Evolutionary conservation across 2,797 vertebrate genomes (phyloP).

Genomic region (Ambastaia sidthimunki): DNA sequence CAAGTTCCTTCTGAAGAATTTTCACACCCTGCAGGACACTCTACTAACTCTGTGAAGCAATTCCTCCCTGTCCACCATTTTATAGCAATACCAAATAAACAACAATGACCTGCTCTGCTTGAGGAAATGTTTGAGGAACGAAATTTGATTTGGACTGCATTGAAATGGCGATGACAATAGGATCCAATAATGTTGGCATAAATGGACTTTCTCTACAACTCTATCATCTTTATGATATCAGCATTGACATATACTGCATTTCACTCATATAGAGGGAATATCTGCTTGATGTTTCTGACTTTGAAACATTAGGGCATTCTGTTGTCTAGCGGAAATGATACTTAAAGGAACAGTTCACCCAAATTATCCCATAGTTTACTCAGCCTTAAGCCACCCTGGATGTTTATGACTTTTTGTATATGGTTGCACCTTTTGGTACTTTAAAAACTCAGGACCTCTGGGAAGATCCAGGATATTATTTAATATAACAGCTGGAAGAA

Average conservation of each 20-base stretch:
- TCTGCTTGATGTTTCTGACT: background rate
- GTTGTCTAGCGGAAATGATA: background rate
- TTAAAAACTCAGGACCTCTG: no score
- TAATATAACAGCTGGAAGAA: no score
- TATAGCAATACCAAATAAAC: constrained; percentile 57
- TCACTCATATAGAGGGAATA: background rate
- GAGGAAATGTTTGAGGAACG: constrained; percentile 41
- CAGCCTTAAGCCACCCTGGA: no score
- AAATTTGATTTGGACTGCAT: constrained; percentile 58
- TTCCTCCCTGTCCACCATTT: constrained; percentile 61
- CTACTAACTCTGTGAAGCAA: constrained; percentile 60
- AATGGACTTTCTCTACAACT: constrained; percentile 44
- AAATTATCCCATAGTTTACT: no score
- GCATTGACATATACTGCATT: background rate
- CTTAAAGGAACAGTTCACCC: no score
- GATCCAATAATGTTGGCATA: constrained; percentile 49
- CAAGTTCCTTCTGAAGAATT: constrained; percentile 68
- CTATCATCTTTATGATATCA: constrained; percentile 32
- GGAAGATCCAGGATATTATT: no score
- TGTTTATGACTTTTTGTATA: no score
- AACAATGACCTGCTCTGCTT: constrained; percentile 42
- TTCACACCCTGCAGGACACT: constrained; percentile 58
- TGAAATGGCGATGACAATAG: constrained; percentile 53
- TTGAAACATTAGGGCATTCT: background rate
- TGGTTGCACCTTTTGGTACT: no score